These are phyloP conservation scores for Limenitis camilla DNA, from an alignment of 2,888 invertebrate species.

Conservation along the genomic window DNA sequence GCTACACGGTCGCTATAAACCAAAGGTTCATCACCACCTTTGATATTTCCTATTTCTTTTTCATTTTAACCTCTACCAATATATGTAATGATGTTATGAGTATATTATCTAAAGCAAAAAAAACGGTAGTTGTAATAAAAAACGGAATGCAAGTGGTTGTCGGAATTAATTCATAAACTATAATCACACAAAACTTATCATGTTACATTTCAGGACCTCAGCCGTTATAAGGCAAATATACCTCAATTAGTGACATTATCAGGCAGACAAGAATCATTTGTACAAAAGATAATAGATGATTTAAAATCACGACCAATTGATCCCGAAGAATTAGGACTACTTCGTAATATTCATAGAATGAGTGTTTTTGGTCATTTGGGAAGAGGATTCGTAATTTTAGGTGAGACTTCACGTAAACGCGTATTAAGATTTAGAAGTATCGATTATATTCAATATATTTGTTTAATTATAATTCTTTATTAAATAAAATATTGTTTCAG, in stretches of 20 bases:
- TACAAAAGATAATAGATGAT: slow-evolving; percentile 37
- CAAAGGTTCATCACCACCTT: slow-evolving; percentile 37
- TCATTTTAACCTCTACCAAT: too few relatives aligned
- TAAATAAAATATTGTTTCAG: too few relatives aligned
- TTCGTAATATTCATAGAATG: slow-evolving; percentile 47
- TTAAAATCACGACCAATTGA: slow-evolving; percentile 49
- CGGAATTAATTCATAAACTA: background rate
- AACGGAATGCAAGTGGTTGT: too few relatives aligned
- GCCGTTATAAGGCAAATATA: slow-evolving; percentile 40
- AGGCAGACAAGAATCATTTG: slow-evolving; percentile 40
- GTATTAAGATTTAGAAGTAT: background rate
- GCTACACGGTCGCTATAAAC: slow-evolving; percentile 43
- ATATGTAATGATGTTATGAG: too few relatives aligned
- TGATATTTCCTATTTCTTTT: background rate
- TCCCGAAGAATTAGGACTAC: slow-evolving; percentile 50
- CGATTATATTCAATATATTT: too few relatives aligned
- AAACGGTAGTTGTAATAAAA: too few relatives aligned
- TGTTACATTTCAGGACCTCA: slow-evolving; percentile 33
- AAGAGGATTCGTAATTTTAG: slow-evolving; percentile 47
- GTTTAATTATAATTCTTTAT: too few relatives aligned
- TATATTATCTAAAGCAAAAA: too few relatives aligned
- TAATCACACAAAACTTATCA: background rate
- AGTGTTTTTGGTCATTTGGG: slow-evolving; percentile 50
- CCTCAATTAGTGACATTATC: slow-evolving; percentile 49
- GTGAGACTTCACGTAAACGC: slow-evolving; percentile 25